These are phyloP conservation scores for Diphyllodes magnificus DNA, from an alignment of 2,113 vertebrate species.

Conservation along the genomic window DNA sequence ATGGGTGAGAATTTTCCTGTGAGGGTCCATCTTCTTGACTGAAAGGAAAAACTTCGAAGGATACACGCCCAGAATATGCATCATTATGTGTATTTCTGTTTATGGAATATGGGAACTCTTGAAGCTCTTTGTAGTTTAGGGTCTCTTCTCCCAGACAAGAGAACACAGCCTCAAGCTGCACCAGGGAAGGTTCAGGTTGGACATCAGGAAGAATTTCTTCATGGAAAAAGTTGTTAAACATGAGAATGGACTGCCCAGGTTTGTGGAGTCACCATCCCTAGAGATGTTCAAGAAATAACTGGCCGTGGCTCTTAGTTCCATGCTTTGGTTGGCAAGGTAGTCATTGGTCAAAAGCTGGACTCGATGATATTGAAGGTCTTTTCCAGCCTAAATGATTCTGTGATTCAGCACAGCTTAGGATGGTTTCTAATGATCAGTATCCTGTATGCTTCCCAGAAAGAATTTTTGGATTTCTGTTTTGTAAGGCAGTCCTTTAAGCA, in stretches of 20 bases:
- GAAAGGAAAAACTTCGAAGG: neutral
- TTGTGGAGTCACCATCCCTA: neutral
- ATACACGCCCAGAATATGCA: neutral
- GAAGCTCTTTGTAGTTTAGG: neutral
- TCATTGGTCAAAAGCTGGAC: neutral
- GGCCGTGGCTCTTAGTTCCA: neutral
- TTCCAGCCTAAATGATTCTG: neutral
- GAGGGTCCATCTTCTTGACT: neutral
- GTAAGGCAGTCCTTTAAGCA: neutral
- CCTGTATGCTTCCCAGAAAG: neutral
- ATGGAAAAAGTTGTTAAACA: neutral
- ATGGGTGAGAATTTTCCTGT: neutral
- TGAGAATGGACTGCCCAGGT: fast-evolving
- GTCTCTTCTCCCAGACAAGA: neutral
- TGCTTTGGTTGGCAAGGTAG: neutral
- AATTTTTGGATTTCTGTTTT: neutral
- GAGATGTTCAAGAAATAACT: neutral
- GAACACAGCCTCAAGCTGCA: neutral
- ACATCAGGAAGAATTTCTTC: neutral
- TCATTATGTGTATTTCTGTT: neutral
- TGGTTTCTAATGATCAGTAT: neutral
- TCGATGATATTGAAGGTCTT: neutral
- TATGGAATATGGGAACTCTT: neutral
- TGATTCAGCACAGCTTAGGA: neutral
- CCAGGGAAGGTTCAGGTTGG: neutral